Evolutionary conservation across 2,888 invertebrate species (phyloP).

Genomic region (Muschampia plurimacula): DNA sequence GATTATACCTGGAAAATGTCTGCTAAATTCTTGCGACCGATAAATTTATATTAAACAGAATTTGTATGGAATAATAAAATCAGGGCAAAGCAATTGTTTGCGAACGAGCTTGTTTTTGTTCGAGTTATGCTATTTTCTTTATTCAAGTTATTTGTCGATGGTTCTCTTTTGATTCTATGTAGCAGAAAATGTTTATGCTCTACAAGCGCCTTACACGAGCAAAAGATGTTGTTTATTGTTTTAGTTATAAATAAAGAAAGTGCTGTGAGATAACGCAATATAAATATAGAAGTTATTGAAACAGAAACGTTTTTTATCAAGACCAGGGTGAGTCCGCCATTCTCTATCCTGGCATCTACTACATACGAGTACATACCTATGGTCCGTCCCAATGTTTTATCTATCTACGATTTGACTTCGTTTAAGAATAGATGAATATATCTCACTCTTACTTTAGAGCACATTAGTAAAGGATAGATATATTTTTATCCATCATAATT

Average conservation of each 20-base stretch:
- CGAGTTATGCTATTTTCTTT: neutral
- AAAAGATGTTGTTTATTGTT: neutral
- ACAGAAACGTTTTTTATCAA: too few relatives aligned
- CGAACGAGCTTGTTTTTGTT: conserved; percentile 10
- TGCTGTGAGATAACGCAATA: neutral
- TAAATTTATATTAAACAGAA: conserved; percentile 28
- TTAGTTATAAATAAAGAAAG: neutral
- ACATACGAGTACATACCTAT: too few relatives aligned
- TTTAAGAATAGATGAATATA: too few relatives aligned
- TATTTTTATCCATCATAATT: too few relatives aligned
- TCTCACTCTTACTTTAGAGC: too few relatives aligned
- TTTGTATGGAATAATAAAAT: conserved; percentile 27
- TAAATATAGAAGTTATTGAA: too few relatives aligned
- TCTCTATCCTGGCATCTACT: too few relatives aligned
- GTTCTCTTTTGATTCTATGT: neutral
- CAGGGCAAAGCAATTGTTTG: neutral
- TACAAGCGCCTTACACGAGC: neutral
- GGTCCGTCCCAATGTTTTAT: too few relatives aligned
- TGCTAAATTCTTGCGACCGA: conserved; percentile 21
- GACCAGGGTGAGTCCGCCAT: too few relatives aligned
- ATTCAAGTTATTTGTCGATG: conserved; percentile 6
- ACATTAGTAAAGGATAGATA: too few relatives aligned
- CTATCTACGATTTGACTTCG: too few relatives aligned
- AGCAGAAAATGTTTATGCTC: neutral
- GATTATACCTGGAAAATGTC: conserved; percentile 37